These are phyloP conservation scores for Coreoperca whiteheadi DNA, from an alignment of 2,113 vertebrate species.

Conservation along the genomic window DNA sequence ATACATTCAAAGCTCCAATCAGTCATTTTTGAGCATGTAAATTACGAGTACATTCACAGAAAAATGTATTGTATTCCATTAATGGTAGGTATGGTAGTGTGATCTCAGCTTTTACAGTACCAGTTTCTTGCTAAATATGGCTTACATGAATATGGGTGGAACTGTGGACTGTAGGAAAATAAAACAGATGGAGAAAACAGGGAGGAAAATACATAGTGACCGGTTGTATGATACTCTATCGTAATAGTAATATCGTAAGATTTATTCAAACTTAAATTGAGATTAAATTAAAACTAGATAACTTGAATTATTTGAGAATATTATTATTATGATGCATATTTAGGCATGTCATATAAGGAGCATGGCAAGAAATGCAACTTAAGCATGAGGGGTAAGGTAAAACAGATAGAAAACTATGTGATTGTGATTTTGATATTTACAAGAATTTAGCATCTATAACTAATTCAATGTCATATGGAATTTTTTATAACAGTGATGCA, in stretches of 20 bases:
- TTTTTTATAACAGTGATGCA: neutral
- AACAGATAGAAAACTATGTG: neutral
- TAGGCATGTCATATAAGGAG: neutral
- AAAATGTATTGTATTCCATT: neutral
- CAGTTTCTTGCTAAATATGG: slow-evolving; percentile 12
- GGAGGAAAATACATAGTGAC: neutral
- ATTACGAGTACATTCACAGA: neutral
- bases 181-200: neutral
- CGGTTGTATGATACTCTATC: neutral
- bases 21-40: neutral
- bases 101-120: slow-evolving; percentile 2
- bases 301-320: neutral
- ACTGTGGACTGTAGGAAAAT: neutral
- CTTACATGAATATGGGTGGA: slow-evolving; percentile 37
- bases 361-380: neutral
- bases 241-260: neutral
- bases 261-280: neutral
- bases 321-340: neutral
- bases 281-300: neutral
- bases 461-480: neutral
- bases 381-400: neutral
- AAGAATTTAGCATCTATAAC: neutral
- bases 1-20: neutral
- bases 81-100: neutral
- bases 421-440: neutral